Evolutionary conservation across 53 echinoderm and acorn worm species (phyloP), one percentile per base, ranked within the genome.

Genomic region (Paelopatides confundens): DNA sequence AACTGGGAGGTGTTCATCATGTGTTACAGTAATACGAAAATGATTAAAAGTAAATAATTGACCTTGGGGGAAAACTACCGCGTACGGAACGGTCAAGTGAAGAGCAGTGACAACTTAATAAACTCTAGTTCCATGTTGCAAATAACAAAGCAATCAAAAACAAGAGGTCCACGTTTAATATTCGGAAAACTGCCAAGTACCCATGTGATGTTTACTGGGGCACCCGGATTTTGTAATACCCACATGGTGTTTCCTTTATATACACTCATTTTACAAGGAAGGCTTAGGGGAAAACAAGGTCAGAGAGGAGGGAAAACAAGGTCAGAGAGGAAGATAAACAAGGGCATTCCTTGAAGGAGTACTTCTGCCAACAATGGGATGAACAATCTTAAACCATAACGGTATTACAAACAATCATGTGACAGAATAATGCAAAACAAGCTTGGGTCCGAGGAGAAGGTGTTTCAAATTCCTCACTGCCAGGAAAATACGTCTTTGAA

Each of bases 1-100:
- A 74, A 74, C n/a, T 74, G 13, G 74, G 10, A 43, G 39, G 74
- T 46, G 38, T 74, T 39, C 74, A 46, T 37, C 40, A 40, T 39
- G 43, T 46, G 14, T 39, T 26, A 74, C 39, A 26, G 74, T 39
- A 74, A 37, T 39, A 39, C 39, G 43, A 40, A 39, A 39, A 74
- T 74, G 43, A 74, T 74, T 74, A 74, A 40, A 74, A 21, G 8
- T 9, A 23, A 39, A 39, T 35, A 58, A 58, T n/a, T 21, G 21
- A 58, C 58, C 58, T 58, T 23, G 5, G 21, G 24, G 43, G 18
- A 4, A 58, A 18, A 2, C 24, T 4, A 21, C 58, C 6, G 24
- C n/a, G 10, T n/a, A 58, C 21, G 18, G n/a, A n/a, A 21, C 21
- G 26, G 24, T 21, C 58, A 58, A 17, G 4, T 58, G 3, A 58